Evolutionary conservation across 2,797 vertebrate genomes (phyloP), one percentile per base, ranked within the genome.

Genomic region (Harpagifer antarcticus): DNA sequence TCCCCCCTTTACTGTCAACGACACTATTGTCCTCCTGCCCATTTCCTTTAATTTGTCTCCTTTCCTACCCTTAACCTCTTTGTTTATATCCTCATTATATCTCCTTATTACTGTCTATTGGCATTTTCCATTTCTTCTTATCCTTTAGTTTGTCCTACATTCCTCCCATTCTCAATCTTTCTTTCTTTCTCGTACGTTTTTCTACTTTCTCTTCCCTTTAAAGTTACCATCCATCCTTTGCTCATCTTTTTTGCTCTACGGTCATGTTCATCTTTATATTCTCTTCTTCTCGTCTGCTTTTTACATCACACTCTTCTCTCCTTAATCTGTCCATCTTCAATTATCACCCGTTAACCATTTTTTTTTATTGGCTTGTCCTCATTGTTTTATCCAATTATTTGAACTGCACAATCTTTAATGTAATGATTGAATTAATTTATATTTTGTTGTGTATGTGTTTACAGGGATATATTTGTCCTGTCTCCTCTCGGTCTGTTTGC

Each of bases 271-370:
- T 49, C 50, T 48, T 55, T 65, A 14, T 50, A 7, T 6, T 42
- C 48, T 68, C 40, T 61, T 67, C 47, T 57, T 47, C 48, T 65
- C 62, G 5, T 33, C 48, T 49, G n/a, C 56, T 27, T 37, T 54
- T 16, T 40, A 58, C 33, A 27, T 27, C 27, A 42, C 52, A 33
- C 19, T 56, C 17, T 43, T 59, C 40, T 48, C 20, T 20, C 10
- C 37, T 20, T 63, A 2, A 31, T 33, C 14, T 16, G 1, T 66
- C 55, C 33, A 27, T 37, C 8, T 37, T 37, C 33, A 7, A 37
- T 37, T 37, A 9, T 37, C 27, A 37, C 33, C 33, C 7, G 37
- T 37, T 37, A 27, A 37, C 8, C 8, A 37, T 37, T 37, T 9
- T 37, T 37, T 56, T 11, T 0, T 53, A 62, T 10, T 20, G 4